Base-by-base conservation (phyloP, 2,888 invertebrate genomes). In the Osmoderma eremita region DNA sequence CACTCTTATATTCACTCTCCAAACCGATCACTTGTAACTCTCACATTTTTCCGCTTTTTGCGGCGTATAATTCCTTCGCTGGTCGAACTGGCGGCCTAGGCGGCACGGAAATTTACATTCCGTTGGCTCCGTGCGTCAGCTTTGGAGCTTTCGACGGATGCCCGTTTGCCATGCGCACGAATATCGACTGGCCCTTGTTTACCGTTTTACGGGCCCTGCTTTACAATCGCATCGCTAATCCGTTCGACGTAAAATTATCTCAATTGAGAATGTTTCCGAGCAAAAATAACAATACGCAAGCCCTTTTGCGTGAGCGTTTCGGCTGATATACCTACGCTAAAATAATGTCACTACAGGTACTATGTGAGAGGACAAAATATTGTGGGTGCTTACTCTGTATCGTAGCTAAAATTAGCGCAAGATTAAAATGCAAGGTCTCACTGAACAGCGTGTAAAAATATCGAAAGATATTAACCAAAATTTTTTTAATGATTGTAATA, bases 121-220 rank as follows among this genome's bases (percentile, higher is more conserved):
- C 58, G 58, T 24, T 17, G 8, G n/a, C 24, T 45, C 45, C 30
- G 24, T n/a, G 30, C 20, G 13, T 15, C 15, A 41, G 38, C 12
- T 53, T 53, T 38, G 48, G 13, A 42, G 45, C 45, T 61, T 61
- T 13, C 30, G 36, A 22, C 48, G 50, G 24, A 62, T 17, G 39
- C 50, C 51, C 4, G n/a, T 30, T 50, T 58, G 51, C 49, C 65
- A 48, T 68, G 62, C 54, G 62, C 65, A 13, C 61, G 13, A 63
- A 20, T 54, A 58, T 68, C 49, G 61, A 61, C 39, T 63, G 66
- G 50, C 66, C 22, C 63, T 41, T 53, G 62, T 67, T 63, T 63
- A 58, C 66, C 38, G 54, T 30, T 53, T 67, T 45, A 24, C 41
- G 54, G 22, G 48, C 30, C 24, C 24, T 30, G 24, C 15, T 61